phyloP scores from a whole-genome alignment of 2,113 vertebrate species.

The Ivindomyrus marchei region DNA sequence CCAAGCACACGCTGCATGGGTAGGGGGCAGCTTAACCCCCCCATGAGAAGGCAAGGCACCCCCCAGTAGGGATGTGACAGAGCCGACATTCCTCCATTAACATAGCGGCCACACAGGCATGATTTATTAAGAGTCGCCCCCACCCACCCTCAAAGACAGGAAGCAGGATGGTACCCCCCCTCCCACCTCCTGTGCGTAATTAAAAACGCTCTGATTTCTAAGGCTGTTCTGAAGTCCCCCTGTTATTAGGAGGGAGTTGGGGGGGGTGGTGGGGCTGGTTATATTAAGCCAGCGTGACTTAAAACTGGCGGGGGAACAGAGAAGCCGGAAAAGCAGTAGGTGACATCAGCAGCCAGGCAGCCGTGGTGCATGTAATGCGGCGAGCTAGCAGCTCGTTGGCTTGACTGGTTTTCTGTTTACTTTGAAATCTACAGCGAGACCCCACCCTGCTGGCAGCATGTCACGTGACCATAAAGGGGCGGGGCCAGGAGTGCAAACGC shows the following conservation, averaged over 20 bases:
- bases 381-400: neutral
- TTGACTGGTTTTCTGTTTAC: neutral
- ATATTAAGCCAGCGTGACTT: conserved; percentile 27
- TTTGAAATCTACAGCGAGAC: neutral
- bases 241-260: conserved; percentile 16
- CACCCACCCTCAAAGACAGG: neutral
- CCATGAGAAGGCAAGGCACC: neutral
- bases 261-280: neutral
- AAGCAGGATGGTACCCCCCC: neutral
- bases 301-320: neutral
- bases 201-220: conserved; percentile 19
- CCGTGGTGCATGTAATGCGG: neutral
- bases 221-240: conserved; percentile 20
- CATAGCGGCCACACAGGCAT: neutral
- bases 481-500: neutral
- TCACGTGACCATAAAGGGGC: neutral
- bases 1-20: no score
- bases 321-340: neutral
- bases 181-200: conserved; percentile 20
- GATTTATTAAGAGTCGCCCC: neutral
- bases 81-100: neutral
- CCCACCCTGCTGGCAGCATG: neutral
- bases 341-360: conserved; percentile 18
- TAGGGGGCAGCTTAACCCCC: no score
- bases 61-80: neutral